phyloP scores from a whole-genome alignment of 92 coral and sea anemone genomes.

The Epizoanthus fatuus region DNA sequence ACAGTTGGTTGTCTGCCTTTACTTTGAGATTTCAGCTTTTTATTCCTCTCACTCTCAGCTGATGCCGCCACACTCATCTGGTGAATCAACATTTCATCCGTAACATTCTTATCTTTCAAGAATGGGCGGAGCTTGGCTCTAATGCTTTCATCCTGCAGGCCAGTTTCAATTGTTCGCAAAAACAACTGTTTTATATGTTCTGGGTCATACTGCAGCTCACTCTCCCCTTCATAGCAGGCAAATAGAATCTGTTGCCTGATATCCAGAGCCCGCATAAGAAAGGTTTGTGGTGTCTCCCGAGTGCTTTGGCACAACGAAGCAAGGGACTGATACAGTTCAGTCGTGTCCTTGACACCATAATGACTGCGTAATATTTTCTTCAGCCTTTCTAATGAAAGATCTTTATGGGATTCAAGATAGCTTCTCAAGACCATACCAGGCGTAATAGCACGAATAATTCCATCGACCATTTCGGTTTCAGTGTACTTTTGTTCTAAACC shows the following conservation, averaged over 20 bases:
- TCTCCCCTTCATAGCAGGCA: conserved; percentile 48
- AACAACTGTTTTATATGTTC: conserved; percentile 61
- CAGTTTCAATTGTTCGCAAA: conserved; percentile 62
- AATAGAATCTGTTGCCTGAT: conserved; percentile 60
- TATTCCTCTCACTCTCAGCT: conserved; percentile 76
- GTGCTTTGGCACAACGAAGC: conserved; percentile 65
- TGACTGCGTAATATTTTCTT: conserved; percentile 68
- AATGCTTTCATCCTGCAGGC: conserved; percentile 64
- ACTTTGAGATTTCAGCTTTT: conserved; percentile 56
- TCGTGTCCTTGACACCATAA: conserved; percentile 69
- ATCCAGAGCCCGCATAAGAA: conserved; percentile 71
- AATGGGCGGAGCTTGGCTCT: conserved; percentile 62
- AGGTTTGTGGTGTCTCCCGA: conserved; percentile 67
- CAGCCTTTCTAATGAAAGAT: conserved; percentile 49
- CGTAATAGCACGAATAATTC: conserved; percentile 58
- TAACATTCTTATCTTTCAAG: conserved; percentile 57
- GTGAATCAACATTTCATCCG: conserved; percentile 65
- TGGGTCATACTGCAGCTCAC: conserved; percentile 58
- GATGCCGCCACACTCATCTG: conserved; percentile 68
- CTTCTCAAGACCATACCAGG: conserved; percentile 60
- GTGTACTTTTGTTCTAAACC: conserved; percentile 56
- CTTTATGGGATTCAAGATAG: conserved; percentile 54
- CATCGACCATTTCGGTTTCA: conserved; percentile 64
- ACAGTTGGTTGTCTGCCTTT: conserved; percentile 45
- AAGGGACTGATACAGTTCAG: conserved; percentile 66